A percentile compares a stretch with the other conserved stretches of the same genome.
Conservation (phyloP, 2,888 invertebrate species). For the Ryuthela nishihirai region DNA sequence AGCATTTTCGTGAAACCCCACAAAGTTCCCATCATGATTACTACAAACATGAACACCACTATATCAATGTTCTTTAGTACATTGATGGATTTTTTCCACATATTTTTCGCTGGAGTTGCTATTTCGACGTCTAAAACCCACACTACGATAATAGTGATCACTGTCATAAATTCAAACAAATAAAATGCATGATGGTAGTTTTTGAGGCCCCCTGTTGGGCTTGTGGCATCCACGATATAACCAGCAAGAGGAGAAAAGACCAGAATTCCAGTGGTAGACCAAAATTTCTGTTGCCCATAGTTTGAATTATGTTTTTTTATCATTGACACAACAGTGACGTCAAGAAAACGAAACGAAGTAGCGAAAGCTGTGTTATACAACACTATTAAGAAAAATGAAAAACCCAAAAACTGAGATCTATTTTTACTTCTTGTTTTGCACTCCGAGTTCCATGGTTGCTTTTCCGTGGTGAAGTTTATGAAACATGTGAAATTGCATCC, state of each 20-base stretch:
- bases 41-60: constrained; percentile 71
- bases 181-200: constrained; percentile 81
- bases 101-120: constrained; percentile 70
- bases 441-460: too few species aligned
- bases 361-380: constrained; percentile 75
- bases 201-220: constrained; percentile 54
- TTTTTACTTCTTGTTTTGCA: too few species aligned
- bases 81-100: constrained; percentile 68
- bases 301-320: constrained; percentile 66
- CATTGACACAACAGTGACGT: constrained; percentile 81
- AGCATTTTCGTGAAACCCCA: constrained; percentile 88
- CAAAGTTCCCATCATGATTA: constrained; percentile 75
- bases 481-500: too few species aligned
- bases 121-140: constrained; percentile 71
- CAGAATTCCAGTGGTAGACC: constrained; percentile 50
- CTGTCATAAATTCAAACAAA: constrained; percentile 67
- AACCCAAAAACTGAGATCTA: too few species aligned
- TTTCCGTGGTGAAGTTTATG: too few species aligned
- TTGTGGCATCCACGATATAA: constrained; percentile 26
- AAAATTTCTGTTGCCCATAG: constrained; percentile 50
- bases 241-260: constrained; percentile 46
- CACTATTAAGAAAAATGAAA: constrained; percentile 64
- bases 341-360: constrained; percentile 79
- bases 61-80: constrained; percentile 74
- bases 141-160: constrained; percentile 69